Evolutionary conservation across 1,140 invertebrate genomes (phyloP).

Genomic region (Drosophila guanche): DNA sequence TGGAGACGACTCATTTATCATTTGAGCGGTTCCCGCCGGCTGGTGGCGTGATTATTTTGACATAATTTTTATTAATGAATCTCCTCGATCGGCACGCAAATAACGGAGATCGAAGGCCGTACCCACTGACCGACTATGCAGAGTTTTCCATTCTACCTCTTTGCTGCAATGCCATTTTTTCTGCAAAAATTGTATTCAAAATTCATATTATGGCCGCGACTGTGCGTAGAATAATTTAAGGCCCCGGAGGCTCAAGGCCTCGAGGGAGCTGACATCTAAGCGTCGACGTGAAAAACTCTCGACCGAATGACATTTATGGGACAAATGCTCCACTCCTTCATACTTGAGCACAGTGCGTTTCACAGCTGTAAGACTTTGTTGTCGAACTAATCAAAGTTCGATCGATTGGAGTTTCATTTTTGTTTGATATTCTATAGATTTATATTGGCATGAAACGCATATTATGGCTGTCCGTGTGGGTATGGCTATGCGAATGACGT

Average conservation of each 20-base stretch:
- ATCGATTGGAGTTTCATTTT: no score
- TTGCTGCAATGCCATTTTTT: slow-evolving; percentile 35
- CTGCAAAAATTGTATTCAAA: slow-evolving; percentile 77
- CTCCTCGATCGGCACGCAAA: slow-evolving; percentile 24
- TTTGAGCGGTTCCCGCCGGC: background rate
- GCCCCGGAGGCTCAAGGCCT: slow-evolving; percentile 44
- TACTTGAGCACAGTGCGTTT: slow-evolving; percentile 18
- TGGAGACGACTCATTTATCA: slow-evolving; percentile 64
- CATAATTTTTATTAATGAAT: slow-evolving; percentile 77
- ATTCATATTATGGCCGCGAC: slow-evolving; percentile 69
- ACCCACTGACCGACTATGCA: slow-evolving; percentile 71
- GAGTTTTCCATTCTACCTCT: slow-evolving; percentile 32
- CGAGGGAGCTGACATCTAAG: slow-evolving; percentile 53
- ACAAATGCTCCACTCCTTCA: slow-evolving; percentile 78
- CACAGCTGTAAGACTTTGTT: background rate
- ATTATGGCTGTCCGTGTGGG: slow-evolving; percentile 18
- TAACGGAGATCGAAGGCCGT: slow-evolving; percentile 4
- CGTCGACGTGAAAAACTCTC: slow-evolving; percentile 71
- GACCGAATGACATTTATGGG: slow-evolving; percentile 77
- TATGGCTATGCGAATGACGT: slow-evolving; percentile 57
- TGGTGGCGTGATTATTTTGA: slow-evolving; percentile 74
- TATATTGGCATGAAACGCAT: background rate
- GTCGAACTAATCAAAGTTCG: no score
- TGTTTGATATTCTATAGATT: background rate
- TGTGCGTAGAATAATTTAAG: slow-evolving; percentile 76